Conservation (phyloP, 2,113 vertebrate species). For the Oncorhynchus gorbuscha region DNA sequence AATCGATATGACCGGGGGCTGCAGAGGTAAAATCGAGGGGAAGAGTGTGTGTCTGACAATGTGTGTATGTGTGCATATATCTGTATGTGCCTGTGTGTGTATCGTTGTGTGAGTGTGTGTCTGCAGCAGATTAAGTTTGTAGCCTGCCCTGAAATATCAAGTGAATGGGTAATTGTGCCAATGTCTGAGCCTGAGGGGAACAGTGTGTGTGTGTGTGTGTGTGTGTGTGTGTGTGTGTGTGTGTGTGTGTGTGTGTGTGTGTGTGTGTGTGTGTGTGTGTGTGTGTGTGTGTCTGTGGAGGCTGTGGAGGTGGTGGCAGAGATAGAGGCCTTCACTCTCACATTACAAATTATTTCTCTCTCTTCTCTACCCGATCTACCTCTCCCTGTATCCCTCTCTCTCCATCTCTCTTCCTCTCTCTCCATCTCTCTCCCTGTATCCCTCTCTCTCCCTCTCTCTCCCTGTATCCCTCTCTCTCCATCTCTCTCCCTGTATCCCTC, state of each 20-base stretch:
- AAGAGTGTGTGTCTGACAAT: too few relatives aligned
- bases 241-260: neutral
- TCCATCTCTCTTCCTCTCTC: conserved; percentile 61
- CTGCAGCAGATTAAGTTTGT: neutral
- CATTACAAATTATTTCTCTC: conserved; percentile 72
- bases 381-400: neutral
- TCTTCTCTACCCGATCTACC: conserved; percentile 55
- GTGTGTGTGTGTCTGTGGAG: conserved; percentile 31
- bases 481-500: too few relatives aligned
- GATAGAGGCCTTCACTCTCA: conserved; percentile 50
- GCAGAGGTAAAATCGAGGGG: too few relatives aligned
- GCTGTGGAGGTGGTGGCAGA: conserved; percentile 53
- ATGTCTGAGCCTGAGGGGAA: conserved; percentile 62
- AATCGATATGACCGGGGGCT: too few relatives aligned
- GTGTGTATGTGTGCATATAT: too few relatives aligned
- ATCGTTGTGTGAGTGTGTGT: too few relatives aligned
- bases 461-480: neutral
- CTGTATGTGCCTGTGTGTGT: too few relatives aligned
- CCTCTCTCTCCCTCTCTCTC: neutral
- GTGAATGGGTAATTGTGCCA: conserved; percentile 67
- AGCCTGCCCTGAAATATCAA: conserved; percentile 68
- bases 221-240: neutral
- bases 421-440: conserved; percentile 39
- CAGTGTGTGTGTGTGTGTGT: conserved; percentile 40
- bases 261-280: conserved; percentile 12